Percentiles rank a stretch among this genome's conserved stretches.
phyloP scores from a whole-genome alignment of 2,888 invertebrate species.

The Drosophila basisetae region DNA sequence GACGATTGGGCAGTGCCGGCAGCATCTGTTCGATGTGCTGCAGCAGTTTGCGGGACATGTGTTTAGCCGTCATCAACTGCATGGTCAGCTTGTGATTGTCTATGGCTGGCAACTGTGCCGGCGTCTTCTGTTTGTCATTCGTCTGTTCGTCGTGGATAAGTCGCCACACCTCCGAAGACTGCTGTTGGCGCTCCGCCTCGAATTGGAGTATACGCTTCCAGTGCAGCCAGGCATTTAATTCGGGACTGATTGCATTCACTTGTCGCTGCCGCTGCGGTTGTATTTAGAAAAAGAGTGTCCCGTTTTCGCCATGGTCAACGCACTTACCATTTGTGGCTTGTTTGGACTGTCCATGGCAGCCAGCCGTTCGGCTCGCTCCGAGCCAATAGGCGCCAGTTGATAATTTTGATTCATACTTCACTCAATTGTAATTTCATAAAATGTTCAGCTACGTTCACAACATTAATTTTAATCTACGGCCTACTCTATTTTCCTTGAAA shows the following conservation, averaged over 20 bases:
- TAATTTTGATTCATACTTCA: not conserved
- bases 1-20: conserved; percentile 34
- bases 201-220: conserved; percentile 38
- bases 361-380: conserved; percentile 34
- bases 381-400: conserved; percentile 30
- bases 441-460: not conserved
- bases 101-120: not conserved
- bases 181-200: conserved; percentile 30
- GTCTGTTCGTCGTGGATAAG: conserved; percentile 19
- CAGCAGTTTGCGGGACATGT: conserved; percentile 29
- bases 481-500: not conserved
- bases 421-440: not conserved
- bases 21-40: conserved; percentile 33
- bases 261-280: not conserved
- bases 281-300: not conserved
- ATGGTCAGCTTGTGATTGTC: conserved; percentile 9
- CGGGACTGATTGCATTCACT: not conserved
- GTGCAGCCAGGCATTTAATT: conserved; percentile 30
- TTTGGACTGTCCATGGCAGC: conserved; percentile 25
- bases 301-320: not conserved
- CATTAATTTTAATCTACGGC: not conserved
- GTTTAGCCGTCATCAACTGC: conserved; percentile 27
- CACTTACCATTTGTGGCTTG: not conserved
- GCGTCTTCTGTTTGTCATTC: not conserved
- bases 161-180: conserved; percentile 18